A percentile compares a stretch with the other conserved stretches of the same genome.
Conservation (phyloP, 2,888 invertebrate species). For the Euplagia quadripunctaria region DNA sequence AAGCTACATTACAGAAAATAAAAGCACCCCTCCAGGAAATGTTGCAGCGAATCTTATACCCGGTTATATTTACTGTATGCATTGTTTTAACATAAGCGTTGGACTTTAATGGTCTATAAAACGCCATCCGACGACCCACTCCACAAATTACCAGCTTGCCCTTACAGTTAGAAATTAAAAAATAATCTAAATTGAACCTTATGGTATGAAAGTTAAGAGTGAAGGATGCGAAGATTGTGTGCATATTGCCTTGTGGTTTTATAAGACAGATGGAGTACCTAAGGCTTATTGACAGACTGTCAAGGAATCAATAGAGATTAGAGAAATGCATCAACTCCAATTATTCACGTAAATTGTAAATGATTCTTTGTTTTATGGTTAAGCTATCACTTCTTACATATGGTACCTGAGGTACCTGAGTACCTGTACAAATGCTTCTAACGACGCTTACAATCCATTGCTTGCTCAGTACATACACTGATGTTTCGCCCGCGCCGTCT, state of each 20-base stretch:
- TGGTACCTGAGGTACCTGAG: no score
- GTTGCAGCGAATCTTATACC: conserved; percentile 30
- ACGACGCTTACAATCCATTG: background rate
- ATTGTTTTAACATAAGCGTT: conserved; percentile 51
- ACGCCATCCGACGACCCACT: conserved; percentile 45
- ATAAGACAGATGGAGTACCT: conserved; percentile 47
- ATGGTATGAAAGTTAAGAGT: background rate
- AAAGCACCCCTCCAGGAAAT: conserved; percentile 35
- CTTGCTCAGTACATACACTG: background rate
- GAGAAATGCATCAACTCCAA: conserved; percentile 16
- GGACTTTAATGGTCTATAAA: conserved; percentile 52
- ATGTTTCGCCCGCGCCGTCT: no score
- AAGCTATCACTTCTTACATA: background rate
- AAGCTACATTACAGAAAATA: conserved; percentile 20
- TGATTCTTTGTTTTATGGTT: background rate
- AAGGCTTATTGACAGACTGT: conserved; percentile 51
- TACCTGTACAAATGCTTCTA: background rate
- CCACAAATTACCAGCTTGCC: conserved; percentile 31
- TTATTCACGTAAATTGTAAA: background rate
- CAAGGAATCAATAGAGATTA: conserved; percentile 45
- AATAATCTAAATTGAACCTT: conserved; percentile 26
- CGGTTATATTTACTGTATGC: conserved; percentile 43
- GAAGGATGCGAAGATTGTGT: background rate
- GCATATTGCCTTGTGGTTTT: conserved; percentile 19
- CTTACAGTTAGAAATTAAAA: background rate